Evolutionary conservation across 1,140 invertebrate species (phyloP), one percentile per base, ranked within the genome.

Genomic region (Drosophila triauraria): DNA sequence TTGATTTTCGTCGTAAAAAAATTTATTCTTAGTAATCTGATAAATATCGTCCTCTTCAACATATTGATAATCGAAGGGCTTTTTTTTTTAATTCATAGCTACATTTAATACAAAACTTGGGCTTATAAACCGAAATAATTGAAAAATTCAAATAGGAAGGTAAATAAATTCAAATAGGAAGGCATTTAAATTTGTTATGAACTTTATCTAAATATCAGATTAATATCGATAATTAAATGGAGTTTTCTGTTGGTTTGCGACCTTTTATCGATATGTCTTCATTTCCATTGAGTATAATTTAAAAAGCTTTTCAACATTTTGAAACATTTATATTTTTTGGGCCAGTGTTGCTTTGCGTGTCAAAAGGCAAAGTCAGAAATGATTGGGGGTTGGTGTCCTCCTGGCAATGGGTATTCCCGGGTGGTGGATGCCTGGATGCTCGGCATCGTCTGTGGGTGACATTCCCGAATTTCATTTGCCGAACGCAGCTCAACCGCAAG

Each of bases 391-490:
- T 43, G 62, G 62, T 30, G 25, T 40, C 51, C 51, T 38, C 4
- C 48, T 56, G 48, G 23, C 20, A 27, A 25, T 54, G 53, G 42
- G 2, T 35, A 46, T 15, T 62, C 7, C 40, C 47, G 61, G 67
- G 64, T 60, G 79, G 51, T 51, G 53, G 46, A 44, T 76, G 71
- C 51, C 76, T 64, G 64, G 65, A 59, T 68, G 64, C 23, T 51
- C 44, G 75, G 50, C 40, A 15, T 42, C 38, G 81, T 91, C 85
- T 90, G 85, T 77, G 70, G 68, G 62, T 90, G 85, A 90, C 85
- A 90, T 75, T 69, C 86, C 82, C 74, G 72, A 88, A 85, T 88
- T 78, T 90, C 74, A 85, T 88, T 90, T 90, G 59, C 50, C 47
- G 61, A 56, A 57, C 60, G 67, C 57, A 48, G 38, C 67, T 65